phyloP scores from a whole-genome alignment of 2,113 vertebrate species.

The Phaethornis superciliosus region DNA sequence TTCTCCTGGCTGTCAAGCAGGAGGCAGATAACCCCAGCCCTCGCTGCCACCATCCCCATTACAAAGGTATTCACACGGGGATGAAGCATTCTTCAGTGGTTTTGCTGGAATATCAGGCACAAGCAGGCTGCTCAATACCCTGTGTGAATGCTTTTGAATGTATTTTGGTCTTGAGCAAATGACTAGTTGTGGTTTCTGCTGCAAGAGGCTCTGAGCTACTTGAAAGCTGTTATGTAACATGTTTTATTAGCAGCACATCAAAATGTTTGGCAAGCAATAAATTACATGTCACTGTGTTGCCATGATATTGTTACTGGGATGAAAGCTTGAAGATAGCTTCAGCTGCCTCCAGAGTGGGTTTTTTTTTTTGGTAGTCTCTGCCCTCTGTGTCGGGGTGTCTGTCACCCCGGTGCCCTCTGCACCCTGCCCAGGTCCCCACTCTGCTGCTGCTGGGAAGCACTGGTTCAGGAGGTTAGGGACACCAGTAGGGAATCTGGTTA shows the following conservation, averaged over 20 bases:
- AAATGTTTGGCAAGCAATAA: neutral
- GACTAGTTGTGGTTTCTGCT: neutral
- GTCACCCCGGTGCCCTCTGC: accelerated
- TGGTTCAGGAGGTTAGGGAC: accelerated
- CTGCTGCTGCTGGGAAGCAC: neutral
- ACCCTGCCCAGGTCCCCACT: no score
- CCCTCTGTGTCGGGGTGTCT: accelerated
- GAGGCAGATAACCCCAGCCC: neutral
- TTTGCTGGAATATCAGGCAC: neutral
- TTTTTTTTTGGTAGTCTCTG: neutral
- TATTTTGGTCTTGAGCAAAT: neutral
- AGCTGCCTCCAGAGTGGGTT: neutral
- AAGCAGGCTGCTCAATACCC: neutral
- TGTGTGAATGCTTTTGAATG: neutral
- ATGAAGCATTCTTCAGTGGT: neutral
- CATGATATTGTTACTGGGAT: neutral
- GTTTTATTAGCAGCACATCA: neutral
- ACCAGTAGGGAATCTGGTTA: accelerated
- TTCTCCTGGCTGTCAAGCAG: neutral
- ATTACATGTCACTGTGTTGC: neutral
- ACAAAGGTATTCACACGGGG: neutral
- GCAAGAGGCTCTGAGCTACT: neutral
- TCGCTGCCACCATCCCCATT: neutral
- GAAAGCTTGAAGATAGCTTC: neutral
- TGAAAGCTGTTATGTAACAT: neutral